Conservation (phyloP, 2,113 vertebrate genomes). For the Hyaena hyaena region DNA sequence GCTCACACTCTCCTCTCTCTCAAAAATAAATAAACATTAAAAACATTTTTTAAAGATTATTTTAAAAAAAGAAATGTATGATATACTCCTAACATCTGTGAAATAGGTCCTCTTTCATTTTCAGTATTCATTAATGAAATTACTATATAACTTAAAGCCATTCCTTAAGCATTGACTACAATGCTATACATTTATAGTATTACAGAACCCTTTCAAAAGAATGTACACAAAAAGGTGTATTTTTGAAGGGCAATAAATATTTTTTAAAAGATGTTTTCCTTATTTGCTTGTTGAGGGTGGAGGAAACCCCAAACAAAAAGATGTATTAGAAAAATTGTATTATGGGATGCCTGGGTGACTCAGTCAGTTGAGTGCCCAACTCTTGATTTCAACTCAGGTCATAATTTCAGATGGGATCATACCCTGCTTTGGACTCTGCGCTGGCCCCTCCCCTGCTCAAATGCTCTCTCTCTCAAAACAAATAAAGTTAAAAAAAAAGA, state of each 20-base stretch:
- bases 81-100: not conserved
- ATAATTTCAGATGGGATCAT: too few species aligned
- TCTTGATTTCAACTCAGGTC: too few species aligned
- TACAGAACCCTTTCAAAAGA: not conserved
- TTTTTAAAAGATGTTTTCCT: slow-evolving; percentile 18
- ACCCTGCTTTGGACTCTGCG: too few species aligned
- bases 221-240: not conserved
- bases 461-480: too few species aligned
- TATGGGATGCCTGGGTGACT: not conserved
- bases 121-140: not conserved
- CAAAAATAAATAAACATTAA: too few species aligned
- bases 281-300: not conserved
- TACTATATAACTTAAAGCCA: not conserved
- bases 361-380: rapidly evolving
- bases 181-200: not conserved
- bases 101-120: not conserved
- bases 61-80: not conserved
- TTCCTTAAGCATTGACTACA: not conserved
- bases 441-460: too few species aligned
- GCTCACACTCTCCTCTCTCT: too few species aligned
- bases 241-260: not conserved
- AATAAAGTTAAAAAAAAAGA: too few species aligned
- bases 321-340: slow-evolving; percentile 51
- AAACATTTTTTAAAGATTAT: too few species aligned
- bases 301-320: slow-evolving; percentile 38